These are phyloP conservation scores for Drosophila kohkoa DNA, from an alignment of 1,140 invertebrate genomes.

Conservation along the genomic window DNA sequence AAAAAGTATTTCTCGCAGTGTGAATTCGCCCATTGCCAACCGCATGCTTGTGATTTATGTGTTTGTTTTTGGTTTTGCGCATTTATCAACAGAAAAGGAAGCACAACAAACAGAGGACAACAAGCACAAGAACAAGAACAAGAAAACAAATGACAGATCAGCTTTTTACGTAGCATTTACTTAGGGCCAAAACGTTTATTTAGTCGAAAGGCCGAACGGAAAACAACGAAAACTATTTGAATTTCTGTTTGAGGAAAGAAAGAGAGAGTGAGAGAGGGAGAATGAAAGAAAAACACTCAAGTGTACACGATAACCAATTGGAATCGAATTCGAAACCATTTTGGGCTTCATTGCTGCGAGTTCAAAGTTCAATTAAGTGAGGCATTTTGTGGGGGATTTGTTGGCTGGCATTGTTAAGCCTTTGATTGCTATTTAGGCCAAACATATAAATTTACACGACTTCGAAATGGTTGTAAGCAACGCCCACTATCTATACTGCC, in stretches of 20 bases:
- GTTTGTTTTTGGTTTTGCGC: slow-evolving; percentile 76
- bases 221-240: slow-evolving; percentile 51
- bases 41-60: slow-evolving; percentile 77
- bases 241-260: slow-evolving; percentile 40
- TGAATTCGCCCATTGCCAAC: slow-evolving; percentile 2
- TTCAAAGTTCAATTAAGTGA: slow-evolving; percentile 79
- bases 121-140: slow-evolving; percentile 16
- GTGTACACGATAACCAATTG: slow-evolving; percentile 1
- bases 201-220: slow-evolving; percentile 26
- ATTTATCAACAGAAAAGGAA: slow-evolving; percentile 66
- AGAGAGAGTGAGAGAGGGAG: neutral
- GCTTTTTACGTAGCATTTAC: slow-evolving; percentile 59
- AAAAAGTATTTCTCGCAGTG: slow-evolving; percentile 10
- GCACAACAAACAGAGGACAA: slow-evolving; percentile 30
- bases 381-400: slow-evolving; percentile 55
- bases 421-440: slow-evolving; percentile 73
- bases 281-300: no score
- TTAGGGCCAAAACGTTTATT: slow-evolving; percentile 60
- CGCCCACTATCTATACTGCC: slow-evolving; percentile 17
- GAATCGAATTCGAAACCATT: slow-evolving; percentile 28
- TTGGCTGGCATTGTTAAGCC: slow-evolving; percentile 63
- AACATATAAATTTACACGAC: slow-evolving; percentile 71
- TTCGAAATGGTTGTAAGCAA: slow-evolving; percentile 8
- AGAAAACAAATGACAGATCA: slow-evolving; percentile 49
- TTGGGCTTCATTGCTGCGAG: slow-evolving; percentile 1